Evolutionary conservation across 2,797 vertebrate genomes (phyloP).

Genomic region (Falco columbarius): DNA sequence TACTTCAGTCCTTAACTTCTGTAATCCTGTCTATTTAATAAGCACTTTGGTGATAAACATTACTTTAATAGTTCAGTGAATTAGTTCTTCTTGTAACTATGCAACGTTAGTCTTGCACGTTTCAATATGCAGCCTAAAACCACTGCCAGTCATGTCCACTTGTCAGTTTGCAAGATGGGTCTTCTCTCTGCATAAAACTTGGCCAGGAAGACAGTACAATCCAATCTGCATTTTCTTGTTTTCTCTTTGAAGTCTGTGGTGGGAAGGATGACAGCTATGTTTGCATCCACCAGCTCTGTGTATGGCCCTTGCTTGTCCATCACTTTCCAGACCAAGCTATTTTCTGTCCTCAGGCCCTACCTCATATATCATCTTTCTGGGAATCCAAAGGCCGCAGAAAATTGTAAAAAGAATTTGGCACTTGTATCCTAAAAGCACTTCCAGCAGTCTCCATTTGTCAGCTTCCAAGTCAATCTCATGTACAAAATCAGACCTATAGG

Average conservation of each 20-base stretch:
- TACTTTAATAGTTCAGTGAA: neutral
- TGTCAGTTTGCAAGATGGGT: neutral
- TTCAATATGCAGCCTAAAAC: neutral
- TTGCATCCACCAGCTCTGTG: rapidly evolving
- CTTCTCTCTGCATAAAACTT: neutral
- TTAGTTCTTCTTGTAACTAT: neutral
- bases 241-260: neutral
- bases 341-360: neutral
- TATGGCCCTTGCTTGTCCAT: neutral
- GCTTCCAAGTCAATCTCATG: neutral
- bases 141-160: neutral
- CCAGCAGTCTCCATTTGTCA: neutral
- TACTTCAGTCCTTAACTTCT: neutral
- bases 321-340: neutral
- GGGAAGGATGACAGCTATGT: neutral
- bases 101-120: neutral
- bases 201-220: neutral
- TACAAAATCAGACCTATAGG: neutral
- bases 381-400: neutral
- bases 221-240: neutral
- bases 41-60: neutral
- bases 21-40: neutral
- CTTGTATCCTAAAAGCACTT: neutral
- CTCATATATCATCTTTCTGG: neutral
- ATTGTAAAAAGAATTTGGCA: neutral